Evolutionary conservation across 2,888 invertebrate genomes (phyloP).

Genomic region (Ectropis crepuscularia): DNA sequence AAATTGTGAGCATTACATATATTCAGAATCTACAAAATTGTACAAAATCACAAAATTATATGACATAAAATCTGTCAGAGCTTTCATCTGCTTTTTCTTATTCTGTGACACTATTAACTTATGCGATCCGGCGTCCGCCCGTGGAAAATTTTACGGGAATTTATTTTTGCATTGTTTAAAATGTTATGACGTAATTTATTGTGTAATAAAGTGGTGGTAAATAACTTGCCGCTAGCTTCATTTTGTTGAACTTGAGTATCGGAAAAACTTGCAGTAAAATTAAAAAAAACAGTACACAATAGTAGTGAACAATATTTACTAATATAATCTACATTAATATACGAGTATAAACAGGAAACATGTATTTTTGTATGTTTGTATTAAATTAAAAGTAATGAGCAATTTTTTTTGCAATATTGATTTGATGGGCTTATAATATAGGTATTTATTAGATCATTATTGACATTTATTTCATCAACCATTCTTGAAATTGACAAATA

Average conservation of each 20-base stretch:
- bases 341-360: no score
- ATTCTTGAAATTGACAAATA: no score
- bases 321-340: no score
- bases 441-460: no score
- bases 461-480: no score
- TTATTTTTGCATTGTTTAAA: slow-evolving; percentile 41
- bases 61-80: not conserved
- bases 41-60: not conserved
- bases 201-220: slow-evolving; percentile 18
- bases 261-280: not conserved
- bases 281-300: no score
- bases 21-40: not conserved
- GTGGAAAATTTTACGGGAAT: slow-evolving; percentile 64
- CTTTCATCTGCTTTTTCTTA: not conserved
- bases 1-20: no score
- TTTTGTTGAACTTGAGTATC: not conserved
- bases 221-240: slow-evolving; percentile 6
- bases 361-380: no score
- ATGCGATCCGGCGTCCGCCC: slow-evolving; percentile 73
- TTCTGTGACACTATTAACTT: slow-evolving; percentile 67
- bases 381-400: no score
- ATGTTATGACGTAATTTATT: slow-evolving; percentile 19
- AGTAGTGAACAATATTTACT: no score
- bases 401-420: not conserved
- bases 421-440: no score